Percentiles rank a stretch among this genome's conserved stretches.
phyloP scores from a whole-genome alignment of 2,888 invertebrate species.

The Scotopteryx bipunctaria region DNA sequence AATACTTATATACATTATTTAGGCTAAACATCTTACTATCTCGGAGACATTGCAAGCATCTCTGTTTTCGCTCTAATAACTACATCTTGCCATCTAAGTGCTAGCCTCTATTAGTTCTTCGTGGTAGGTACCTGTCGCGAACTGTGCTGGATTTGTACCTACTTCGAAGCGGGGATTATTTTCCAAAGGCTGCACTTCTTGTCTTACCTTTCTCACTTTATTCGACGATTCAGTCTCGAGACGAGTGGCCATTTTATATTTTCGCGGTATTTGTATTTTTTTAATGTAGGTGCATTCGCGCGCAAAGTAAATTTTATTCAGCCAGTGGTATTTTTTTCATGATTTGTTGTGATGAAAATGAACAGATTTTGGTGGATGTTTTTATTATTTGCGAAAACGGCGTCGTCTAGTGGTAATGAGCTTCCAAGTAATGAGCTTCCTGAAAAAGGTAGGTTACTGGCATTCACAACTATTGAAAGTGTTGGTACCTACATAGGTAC shows the following conservation, averaged over 20 bases:
- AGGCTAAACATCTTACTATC: slow-evolving; percentile 7
- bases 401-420: slow-evolving; percentile 73
- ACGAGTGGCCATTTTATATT: slow-evolving; percentile 59
- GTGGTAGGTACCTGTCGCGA: slow-evolving; percentile 52
- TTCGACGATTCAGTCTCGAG: slow-evolving; percentile 65
- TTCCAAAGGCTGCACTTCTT: slow-evolving; percentile 75
- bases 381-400: slow-evolving; percentile 75
- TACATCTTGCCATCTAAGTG: slow-evolving; percentile 26
- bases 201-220: slow-evolving; percentile 68
- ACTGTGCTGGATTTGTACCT: slow-evolving; percentile 29
- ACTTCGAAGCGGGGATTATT: slow-evolving; percentile 70
- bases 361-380: slow-evolving; percentile 81
- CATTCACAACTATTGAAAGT: background rate
- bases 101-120: slow-evolving; percentile 15
- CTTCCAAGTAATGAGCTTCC: slow-evolving; percentile 59
- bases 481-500: background rate
- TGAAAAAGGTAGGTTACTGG: slow-evolving; percentile 62
- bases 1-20: background rate
- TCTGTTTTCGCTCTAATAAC: slow-evolving; percentile 69
- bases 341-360: slow-evolving; percentile 71
- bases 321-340: slow-evolving; percentile 55
- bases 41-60: slow-evolving; percentile 41
- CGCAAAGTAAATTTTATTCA: slow-evolving; percentile 36
- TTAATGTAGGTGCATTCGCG: slow-evolving; percentile 29
- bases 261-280: slow-evolving; percentile 43